These are phyloP conservation scores for Puffinus mauretanicus DNA, from an alignment of 2,113 vertebrate species.

Conservation along the genomic window DNA sequence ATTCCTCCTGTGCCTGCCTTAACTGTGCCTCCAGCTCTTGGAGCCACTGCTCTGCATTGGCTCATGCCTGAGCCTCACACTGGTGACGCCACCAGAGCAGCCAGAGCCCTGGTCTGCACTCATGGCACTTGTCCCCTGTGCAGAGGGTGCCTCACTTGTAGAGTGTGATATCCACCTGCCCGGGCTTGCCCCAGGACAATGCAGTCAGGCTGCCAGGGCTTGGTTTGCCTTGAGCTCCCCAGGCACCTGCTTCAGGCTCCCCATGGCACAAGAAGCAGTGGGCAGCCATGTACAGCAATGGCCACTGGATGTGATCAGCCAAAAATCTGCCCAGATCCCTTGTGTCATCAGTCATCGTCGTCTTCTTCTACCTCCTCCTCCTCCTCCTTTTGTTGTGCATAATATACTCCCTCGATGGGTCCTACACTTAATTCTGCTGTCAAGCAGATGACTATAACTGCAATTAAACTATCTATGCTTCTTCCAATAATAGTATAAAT, in stretches of 20 bases:
- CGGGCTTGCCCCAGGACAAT: no score
- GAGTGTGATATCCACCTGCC: rapidly evolving
- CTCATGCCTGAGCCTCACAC: rapidly evolving
- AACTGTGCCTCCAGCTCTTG: not conserved
- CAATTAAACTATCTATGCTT: not conserved
- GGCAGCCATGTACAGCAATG: not conserved
- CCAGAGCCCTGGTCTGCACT: not conserved
- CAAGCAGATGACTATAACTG: not conserved
- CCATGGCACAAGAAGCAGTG: not conserved
- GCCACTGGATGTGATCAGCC: not conserved
- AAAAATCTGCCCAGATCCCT: not conserved
- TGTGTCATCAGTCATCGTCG: rapidly evolving
- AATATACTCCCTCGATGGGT: not conserved
- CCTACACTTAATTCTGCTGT: not conserved
- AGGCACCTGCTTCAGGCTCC: not conserved
- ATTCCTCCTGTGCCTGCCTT: not conserved
- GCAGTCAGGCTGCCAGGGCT: rapidly evolving
- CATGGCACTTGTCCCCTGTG: not conserved
- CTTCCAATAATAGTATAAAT: not conserved
- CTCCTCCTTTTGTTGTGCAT: not conserved
- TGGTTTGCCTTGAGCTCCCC: not conserved
- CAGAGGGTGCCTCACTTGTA: rapidly evolving
- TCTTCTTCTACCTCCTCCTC: not conserved
- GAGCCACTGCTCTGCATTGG: not conserved
- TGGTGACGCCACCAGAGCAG: no score